phyloP scores from a whole-genome alignment of 2,113 vertebrate genomes.

The Carassius gibelio region DNA sequence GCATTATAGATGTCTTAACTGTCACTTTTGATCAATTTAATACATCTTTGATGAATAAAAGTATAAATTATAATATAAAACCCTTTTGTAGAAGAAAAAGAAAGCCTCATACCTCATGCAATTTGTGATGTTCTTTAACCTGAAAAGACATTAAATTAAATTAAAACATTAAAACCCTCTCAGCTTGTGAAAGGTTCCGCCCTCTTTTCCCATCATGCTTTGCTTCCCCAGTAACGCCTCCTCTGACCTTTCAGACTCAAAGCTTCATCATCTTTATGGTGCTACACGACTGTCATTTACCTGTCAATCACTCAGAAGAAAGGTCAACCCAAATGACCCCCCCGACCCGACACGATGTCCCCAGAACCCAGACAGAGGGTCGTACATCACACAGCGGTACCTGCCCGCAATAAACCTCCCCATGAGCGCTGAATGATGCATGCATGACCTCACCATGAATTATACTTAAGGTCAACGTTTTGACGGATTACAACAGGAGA shows the following conservation, averaged over 20 bases:
- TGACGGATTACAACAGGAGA: background rate
- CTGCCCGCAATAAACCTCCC: background rate
- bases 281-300: background rate
- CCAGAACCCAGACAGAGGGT: background rate
- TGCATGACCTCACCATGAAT: background rate
- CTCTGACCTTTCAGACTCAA: slow-evolving; percentile 28
- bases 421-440: background rate
- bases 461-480: slow-evolving; percentile 8
- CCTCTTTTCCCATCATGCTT: slow-evolving; percentile 20
- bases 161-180: background rate
- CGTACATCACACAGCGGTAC: background rate
- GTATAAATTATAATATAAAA: background rate
- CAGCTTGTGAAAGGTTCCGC: background rate
- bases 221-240: slow-evolving; percentile 18
- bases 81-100: too few species aligned
- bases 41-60: background rate
- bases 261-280: slow-evolving; percentile 21
- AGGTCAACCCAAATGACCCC: slow-evolving; percentile 9
- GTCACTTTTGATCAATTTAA: background rate
- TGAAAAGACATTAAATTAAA: background rate
- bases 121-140: background rate
- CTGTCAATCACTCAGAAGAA: slow-evolving; percentile 25
- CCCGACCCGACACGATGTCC: background rate
- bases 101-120: background rate
- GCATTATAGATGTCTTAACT: background rate